These are phyloP conservation scores for Upupa epops DNA, from an alignment of 2,113 vertebrate species.

Conservation along the genomic window DNA sequence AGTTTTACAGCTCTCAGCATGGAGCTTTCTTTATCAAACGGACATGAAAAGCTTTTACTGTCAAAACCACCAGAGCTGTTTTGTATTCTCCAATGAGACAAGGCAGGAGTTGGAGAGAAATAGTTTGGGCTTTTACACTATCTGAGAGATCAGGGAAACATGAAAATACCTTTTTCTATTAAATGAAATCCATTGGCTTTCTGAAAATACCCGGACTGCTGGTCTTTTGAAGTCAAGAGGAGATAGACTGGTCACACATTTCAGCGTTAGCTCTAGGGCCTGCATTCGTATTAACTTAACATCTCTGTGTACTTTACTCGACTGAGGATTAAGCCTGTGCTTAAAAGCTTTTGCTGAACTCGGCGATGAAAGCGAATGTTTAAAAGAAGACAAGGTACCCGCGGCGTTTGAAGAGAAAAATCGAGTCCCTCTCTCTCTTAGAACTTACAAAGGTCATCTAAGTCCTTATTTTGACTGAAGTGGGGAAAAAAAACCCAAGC, in stretches of 20 bases:
- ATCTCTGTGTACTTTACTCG: neutral
- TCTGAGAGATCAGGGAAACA: neutral
- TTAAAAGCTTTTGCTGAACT: constrained; percentile 18
- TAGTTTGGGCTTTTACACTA: neutral
- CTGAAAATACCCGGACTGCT: neutral
- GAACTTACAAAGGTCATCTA: constrained; percentile 26
- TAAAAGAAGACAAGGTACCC: constrained; percentile 1
- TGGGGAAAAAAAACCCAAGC: no score
- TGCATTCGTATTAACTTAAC: neutral
- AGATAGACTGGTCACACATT: neutral
- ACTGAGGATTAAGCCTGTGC: neutral
- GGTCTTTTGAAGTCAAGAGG: constrained; percentile 7
- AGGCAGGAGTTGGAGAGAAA: neutral
- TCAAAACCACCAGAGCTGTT: neutral
- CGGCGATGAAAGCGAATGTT: neutral
- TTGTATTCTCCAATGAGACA: neutral
- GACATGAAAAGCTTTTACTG: neutral
- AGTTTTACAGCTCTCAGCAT: neutral
- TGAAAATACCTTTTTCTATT: no score
- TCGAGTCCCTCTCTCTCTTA: constrained; percentile 12
- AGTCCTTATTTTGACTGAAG: constrained; percentile 19
- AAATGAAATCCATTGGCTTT: neutral
- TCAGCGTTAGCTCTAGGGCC: neutral
- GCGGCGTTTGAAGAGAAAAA: constrained; percentile 15
- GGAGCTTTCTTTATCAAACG: neutral